A percentile compares a stretch with the other conserved stretches of the same genome.
phyloP scores from a whole-genome alignment of 2,113 vertebrate genomes.

The Ceuthmochares aereus region DNA sequence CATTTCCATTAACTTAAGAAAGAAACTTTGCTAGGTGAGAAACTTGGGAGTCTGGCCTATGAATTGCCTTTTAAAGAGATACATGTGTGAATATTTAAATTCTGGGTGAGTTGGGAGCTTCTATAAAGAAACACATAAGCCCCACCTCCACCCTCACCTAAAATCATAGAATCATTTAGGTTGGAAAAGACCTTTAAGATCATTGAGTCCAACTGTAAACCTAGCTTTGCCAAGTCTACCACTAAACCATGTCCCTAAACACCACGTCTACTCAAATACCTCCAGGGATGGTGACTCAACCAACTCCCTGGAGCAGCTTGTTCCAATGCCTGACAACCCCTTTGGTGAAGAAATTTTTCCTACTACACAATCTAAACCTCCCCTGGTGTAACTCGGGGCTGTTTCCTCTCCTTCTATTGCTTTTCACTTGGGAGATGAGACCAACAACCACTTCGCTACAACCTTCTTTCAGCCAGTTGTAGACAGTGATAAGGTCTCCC shows the following conservation, averaged over 20 bases:
- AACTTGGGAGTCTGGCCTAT: not conserved
- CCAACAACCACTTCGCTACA: accelerated
- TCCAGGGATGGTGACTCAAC: not conserved
- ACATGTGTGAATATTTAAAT: not conserved
- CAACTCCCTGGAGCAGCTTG: not conserved
- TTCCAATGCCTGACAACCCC: not conserved
- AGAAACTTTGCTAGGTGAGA: not conserved
- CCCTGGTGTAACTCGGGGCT: accelerated
- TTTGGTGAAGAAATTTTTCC: not conserved
- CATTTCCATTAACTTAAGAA: not conserved
- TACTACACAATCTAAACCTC: not conserved
- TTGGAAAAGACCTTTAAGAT: not conserved
- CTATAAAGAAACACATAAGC: not conserved
- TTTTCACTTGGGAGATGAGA: not conserved
- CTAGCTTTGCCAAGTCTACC: not conserved
- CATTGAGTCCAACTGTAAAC: not conserved
- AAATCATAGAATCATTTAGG: not conserved
- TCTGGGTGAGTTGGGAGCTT: not conserved
- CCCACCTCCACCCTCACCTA: accelerated
- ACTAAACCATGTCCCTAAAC: not conserved
- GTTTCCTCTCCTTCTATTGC: accelerated
- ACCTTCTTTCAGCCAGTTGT: not conserved
- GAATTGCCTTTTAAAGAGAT: not conserved
- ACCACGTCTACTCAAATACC: accelerated
- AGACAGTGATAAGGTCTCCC: accelerated